A percentile compares a stretch with the other conserved stretches of the same genome.
These are phyloP conservation scores for Aphis gossypii DNA, from an alignment of 1,140 invertebrate species.

Conservation along the genomic window DNA sequence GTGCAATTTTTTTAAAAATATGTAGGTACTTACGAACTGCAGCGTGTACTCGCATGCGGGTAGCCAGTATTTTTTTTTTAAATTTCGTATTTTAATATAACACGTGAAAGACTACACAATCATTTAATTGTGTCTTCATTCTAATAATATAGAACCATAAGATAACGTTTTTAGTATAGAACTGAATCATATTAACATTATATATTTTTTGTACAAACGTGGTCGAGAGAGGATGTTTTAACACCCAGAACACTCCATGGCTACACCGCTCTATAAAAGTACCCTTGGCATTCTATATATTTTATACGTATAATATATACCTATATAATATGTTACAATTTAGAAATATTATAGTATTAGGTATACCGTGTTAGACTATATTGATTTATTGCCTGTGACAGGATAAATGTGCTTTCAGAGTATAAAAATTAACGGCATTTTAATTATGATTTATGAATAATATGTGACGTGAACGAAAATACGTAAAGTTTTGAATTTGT, in stretches of 20 bases:
- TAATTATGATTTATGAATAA: slow-evolving; percentile 1
- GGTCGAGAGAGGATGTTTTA: too few species aligned
- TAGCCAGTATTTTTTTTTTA: too few species aligned
- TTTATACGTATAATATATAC: background rate
- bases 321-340: background rate
- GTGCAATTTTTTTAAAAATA: background rate
- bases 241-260: too few species aligned
- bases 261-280: too few species aligned
- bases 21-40: background rate
- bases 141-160: too few species aligned
- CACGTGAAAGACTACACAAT: too few species aligned
- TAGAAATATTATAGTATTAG: background rate
- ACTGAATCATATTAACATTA: too few species aligned
- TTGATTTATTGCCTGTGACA: background rate
- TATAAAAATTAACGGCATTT: background rate
- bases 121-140: too few species aligned
- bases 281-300: background rate
- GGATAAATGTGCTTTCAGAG: background rate
- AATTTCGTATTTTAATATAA: too few species aligned
- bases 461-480: background rate
- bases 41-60: too few species aligned
- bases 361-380: background rate
- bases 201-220: too few species aligned
- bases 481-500: background rate
- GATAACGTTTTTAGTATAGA: too few species aligned